Conservation (phyloP, 64 coral and sea anemone genomes). For the Porites lutea region DNA sequence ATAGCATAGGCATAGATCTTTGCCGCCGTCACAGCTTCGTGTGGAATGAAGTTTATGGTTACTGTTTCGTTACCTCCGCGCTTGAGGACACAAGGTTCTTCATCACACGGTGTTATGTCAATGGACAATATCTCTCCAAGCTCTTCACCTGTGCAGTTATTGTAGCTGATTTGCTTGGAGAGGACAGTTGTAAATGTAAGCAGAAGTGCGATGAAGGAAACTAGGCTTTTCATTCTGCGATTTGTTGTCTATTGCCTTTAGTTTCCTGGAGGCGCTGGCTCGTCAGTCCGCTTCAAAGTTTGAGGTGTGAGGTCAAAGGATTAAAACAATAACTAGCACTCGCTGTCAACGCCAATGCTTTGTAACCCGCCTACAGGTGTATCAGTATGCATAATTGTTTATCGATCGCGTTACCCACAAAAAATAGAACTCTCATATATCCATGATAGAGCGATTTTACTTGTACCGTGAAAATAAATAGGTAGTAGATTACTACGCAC, state of each 20-base stretch:
- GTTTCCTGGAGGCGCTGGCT: too few species aligned
- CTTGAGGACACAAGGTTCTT: constrained; percentile 80
- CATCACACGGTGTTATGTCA: constrained; percentile 61
- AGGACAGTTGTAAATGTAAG: background rate
- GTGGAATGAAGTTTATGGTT: constrained; percentile 62
- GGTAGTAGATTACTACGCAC: too few species aligned
- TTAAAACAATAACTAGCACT: too few species aligned
- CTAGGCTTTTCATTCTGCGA: background rate
- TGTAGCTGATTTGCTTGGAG: constrained; percentile 7
- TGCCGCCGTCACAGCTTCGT: constrained; percentile 61
- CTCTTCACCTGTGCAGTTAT: background rate
- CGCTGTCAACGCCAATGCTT: too few species aligned
- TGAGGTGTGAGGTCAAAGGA: too few species aligned
- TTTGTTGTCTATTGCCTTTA: background rate
- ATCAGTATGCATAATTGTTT: too few species aligned
- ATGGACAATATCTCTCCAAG: constrained; percentile 48
- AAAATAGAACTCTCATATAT: background rate
- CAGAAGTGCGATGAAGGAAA: background rate
- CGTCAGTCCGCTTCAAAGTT: too few species aligned
- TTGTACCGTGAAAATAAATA: too few species aligned
- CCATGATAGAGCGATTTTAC: too few species aligned
- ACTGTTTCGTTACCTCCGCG: constrained; percentile 46
- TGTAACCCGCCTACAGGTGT: too few species aligned
- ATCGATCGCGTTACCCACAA: too few species aligned
- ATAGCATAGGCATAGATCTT: constrained; percentile 66